Evolutionary conservation across 2,888 invertebrate species (phyloP), one percentile per base, ranked within the genome.

Genomic region (Cephus pulcher): DNA sequence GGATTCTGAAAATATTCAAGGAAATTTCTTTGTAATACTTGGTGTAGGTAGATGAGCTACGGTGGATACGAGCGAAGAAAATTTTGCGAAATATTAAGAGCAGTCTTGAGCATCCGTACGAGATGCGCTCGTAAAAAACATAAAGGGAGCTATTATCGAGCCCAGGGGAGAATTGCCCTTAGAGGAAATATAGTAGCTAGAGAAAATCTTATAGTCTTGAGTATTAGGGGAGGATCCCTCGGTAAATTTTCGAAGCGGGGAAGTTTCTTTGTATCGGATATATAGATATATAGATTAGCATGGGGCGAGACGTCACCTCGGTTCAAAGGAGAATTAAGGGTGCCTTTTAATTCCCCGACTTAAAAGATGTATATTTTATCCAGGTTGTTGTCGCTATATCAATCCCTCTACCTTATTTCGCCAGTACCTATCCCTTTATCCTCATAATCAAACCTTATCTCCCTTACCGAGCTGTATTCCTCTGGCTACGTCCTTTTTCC

Each of bases 361-460:
- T 78, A 80, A 79, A 80, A 82, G 78, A 81, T 83, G 82, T 86
- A 85, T 85, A 84, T 85, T 88, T 86, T 85, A 88, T 84, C 84
- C 81, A 71, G 80, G 84, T 80, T 84, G 84, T 87, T 85, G 82
- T 85, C 84, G 85, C 80, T 86, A 6, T 40, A 86, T 88, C 86
- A 85, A 86, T 86, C 82, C 83, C 80, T 82, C 81, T 85, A 76
- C 71, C 74, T 76, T 79, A 73, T 34, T 73, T 77, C 71, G 73
- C 75, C 35, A 73, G 35, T 76, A 79, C 79, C 75, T 80, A 77
- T 81, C 79, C 79, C 76, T 80, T 68, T 68, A 74, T 56, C 34
- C 78, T 80, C 78, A 82, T 83, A 83, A 87, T 86, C 86, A 84
- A 86, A 85, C 81, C 84, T 87, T 87, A 88, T 88, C 88, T 86